Evolutionary conservation across 2,888 invertebrate species (phyloP).

Genomic region (Toxonevra muliebris): DNA sequence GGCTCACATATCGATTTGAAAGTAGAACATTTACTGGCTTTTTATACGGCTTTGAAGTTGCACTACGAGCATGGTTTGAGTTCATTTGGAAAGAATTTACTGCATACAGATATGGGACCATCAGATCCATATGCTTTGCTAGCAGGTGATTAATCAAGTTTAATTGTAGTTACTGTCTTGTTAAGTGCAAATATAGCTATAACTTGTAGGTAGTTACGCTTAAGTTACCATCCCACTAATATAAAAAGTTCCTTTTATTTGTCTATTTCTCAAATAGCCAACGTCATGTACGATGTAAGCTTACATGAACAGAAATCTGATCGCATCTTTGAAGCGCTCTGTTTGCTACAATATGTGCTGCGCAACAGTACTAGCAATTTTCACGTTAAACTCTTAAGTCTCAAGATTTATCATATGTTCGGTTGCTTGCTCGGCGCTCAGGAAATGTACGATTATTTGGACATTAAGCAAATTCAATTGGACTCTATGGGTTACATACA

Average conservation of each 20-base stretch:
- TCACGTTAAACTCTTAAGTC: constrained; percentile 84
- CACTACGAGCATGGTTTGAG: constrained; percentile 74
- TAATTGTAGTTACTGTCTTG: constrained; percentile 1
- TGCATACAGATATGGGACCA: constrained; percentile 77
- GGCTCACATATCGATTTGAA: constrained; percentile 72
- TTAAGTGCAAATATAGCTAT: too few relatives aligned
- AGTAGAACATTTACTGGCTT: constrained; percentile 67
- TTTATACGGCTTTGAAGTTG: constrained; percentile 71
- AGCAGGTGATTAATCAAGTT: constrained; percentile 67
- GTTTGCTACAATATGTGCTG: constrained; percentile 78
- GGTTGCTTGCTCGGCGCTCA: constrained; percentile 82
- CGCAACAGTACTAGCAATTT: constrained; percentile 86
- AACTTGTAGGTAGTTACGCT: neutral
- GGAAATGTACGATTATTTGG: constrained; percentile 78
- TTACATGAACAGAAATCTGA: constrained; percentile 67
- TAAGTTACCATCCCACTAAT: neutral
- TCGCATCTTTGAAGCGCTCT: constrained; percentile 72
- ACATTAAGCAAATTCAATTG: constrained; percentile 92
- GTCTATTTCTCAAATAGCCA: constrained; percentile 47
- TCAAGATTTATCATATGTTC: constrained; percentile 80
- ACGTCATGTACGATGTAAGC: constrained; percentile 68
- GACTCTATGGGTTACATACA: constrained; percentile 90
- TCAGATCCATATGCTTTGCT: constrained; percentile 84
- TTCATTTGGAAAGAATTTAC: constrained; percentile 68
- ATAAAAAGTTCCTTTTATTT: constrained; percentile 8